These are phyloP conservation scores for Arvicanthis niloticus DNA, from an alignment of 2,113 vertebrate genomes.

Conservation along the genomic window DNA sequence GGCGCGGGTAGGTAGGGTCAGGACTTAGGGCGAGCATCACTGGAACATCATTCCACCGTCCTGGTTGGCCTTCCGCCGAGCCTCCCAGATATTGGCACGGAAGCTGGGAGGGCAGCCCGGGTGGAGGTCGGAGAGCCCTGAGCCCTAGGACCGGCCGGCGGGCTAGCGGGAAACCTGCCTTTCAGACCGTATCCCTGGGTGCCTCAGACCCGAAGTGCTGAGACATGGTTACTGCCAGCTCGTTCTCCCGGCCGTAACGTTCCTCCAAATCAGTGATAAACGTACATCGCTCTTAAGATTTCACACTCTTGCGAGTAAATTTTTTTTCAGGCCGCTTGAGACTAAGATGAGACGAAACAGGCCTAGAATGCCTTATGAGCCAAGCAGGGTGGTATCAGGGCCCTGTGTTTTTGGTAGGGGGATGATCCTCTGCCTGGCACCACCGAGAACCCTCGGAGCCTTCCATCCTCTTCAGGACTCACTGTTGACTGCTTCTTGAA, in stretches of 20 bases:
- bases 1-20: conserved; percentile 2
- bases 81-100: neutral
- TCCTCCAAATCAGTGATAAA: neutral
- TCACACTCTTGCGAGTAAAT: neutral
- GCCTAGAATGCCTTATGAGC: neutral
- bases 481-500: neutral
- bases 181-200: neutral
- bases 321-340: neutral
- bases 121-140: conserved; percentile 20
- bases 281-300: neutral
- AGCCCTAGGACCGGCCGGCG: neutral
- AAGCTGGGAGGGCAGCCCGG: neutral
- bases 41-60: neutral
- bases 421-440: neutral
- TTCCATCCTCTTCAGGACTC: neutral
- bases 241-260: neutral
- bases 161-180: conserved; percentile 55
- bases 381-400: neutral
- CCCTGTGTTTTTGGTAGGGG: neutral
- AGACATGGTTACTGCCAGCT: neutral
- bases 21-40: conserved; percentile 13
- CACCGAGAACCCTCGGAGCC: neutral
- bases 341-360: neutral
- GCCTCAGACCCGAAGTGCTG: neutral
- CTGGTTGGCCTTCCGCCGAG: neutral